Percentiles rank a stretch among this genome's conserved stretches.
phyloP scores from a whole-genome alignment of 2,797 vertebrate genomes.

The Catostomus latipinnis region DNA sequence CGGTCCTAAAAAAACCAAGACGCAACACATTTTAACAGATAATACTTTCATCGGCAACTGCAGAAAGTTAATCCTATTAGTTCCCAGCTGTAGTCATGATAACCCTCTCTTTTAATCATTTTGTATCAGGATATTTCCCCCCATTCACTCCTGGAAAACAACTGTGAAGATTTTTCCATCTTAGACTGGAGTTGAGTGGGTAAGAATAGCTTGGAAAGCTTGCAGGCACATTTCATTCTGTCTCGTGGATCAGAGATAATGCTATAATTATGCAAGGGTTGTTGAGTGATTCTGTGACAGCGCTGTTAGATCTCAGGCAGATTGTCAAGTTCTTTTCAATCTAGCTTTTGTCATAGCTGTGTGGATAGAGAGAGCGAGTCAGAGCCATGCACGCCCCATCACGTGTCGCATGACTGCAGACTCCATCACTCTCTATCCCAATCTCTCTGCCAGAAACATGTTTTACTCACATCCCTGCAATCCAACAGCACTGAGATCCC shows the following conservation, averaged over 20 bases:
- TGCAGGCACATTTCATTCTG: conserved; percentile 22
- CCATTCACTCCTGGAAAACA: conserved; percentile 49
- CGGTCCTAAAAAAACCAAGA: conserved; percentile 14
- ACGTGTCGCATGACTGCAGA: conserved; percentile 31
- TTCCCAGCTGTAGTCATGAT: conserved; percentile 61
- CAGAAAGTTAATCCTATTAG: conserved; percentile 70
- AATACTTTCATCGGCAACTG: conserved; percentile 51
- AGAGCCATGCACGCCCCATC: not conserved
- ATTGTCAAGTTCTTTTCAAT: conserved; percentile 40
- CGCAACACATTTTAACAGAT: conserved; percentile 42
- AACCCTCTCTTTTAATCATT: conserved; percentile 58
- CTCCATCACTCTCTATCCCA: conserved; percentile 28
- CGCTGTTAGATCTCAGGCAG: conserved; percentile 31
- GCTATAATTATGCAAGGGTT: conserved; percentile 48
- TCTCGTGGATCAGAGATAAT: conserved; percentile 47
- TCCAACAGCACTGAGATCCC: conserved; percentile 4
- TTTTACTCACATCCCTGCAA: conserved; percentile 41
- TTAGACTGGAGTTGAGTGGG: conserved; percentile 18
- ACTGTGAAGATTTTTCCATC: conserved; percentile 9
- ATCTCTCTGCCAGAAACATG: conserved; percentile 36
- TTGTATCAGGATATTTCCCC: conserved; percentile 58
- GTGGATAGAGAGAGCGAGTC: conserved; percentile 28
- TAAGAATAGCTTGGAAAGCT: conserved; percentile 45
- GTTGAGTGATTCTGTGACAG: conserved; percentile 49
- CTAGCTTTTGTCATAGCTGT: conserved; percentile 37